These are phyloP conservation scores for Hofmannophila pseudospretella DNA, from an alignment of 2,888 invertebrate genomes.

Conservation along the genomic window DNA sequence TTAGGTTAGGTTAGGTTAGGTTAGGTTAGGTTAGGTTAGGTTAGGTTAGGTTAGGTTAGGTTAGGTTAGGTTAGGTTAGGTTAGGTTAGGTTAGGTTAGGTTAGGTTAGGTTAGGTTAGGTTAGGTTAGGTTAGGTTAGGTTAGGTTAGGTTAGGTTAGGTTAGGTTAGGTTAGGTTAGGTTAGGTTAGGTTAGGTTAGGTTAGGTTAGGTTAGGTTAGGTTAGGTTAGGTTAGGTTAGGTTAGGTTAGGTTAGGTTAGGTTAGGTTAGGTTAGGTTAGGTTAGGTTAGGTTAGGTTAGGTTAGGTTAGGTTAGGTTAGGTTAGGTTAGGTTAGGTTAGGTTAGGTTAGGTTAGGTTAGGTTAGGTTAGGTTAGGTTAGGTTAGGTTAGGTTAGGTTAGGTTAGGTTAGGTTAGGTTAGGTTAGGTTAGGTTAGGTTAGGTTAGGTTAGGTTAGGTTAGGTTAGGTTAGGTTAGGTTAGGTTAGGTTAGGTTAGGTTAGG, in stretches of 20 bases:
- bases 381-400: conserved; percentile 10
- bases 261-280: conserved; percentile 10
- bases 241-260: conserved; percentile 10
- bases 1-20: conserved; percentile 5
- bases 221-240: conserved; percentile 10
- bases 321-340: conserved; percentile 10
- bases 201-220: conserved; percentile 10
- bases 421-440: conserved; percentile 10
- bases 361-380: conserved; percentile 10
- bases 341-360: conserved; percentile 9
- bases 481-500: conserved; percentile 10
- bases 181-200: conserved; percentile 10
- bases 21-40: conserved; percentile 5
- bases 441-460: conserved; percentile 10
- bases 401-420: conserved; percentile 10
- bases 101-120: conserved; percentile 10
- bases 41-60: conserved; percentile 6
- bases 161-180: conserved; percentile 10
- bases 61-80: conserved; percentile 7
- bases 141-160: conserved; percentile 10
- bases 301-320: conserved; percentile 10
- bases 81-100: conserved; percentile 9
- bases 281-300: conserved; percentile 10
- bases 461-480: conserved; percentile 10
- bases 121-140: conserved; percentile 10